phyloP scores from a whole-genome alignment of 2,113 vertebrate species.

The Salvelinus fontinalis region DNA sequence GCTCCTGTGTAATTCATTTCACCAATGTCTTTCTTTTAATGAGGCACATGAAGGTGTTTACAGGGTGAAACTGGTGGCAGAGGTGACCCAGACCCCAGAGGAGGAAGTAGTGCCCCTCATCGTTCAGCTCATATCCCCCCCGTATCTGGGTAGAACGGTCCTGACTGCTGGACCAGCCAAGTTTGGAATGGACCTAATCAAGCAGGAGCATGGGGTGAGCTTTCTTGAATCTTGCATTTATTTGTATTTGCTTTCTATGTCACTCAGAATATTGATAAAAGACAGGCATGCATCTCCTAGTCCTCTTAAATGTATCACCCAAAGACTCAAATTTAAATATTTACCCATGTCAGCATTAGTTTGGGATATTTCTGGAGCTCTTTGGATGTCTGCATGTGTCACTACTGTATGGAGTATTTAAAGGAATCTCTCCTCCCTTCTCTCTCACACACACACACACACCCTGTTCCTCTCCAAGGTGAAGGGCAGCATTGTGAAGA shows the following conservation, averaged over 20 bases:
- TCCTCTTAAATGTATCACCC: too few relatives aligned
- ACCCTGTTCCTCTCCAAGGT: constrained; percentile 54
- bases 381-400: neutral
- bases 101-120: constrained; percentile 71
- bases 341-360: too few relatives aligned
- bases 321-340: too few relatives aligned
- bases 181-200: constrained; percentile 80
- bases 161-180: constrained; percentile 79
- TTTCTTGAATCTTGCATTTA: neutral
- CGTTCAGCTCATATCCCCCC: constrained; percentile 80
- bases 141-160: constrained; percentile 74
- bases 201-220: constrained; percentile 78
- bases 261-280: neutral
- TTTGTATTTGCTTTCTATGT: neutral
- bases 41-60: constrained; percentile 68
- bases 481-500: constrained; percentile 72
- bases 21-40: constrained; percentile 6
- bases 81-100: constrained; percentile 64
- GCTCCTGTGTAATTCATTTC: neutral
- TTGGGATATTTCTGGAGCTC: too few relatives aligned
- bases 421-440: neutral
- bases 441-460: neutral
- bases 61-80: constrained; percentile 75
- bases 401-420: neutral
- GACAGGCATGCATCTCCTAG: too few relatives aligned